phyloP scores from a whole-genome alignment of 2,113 vertebrate species.

The Grus americana region DNA sequence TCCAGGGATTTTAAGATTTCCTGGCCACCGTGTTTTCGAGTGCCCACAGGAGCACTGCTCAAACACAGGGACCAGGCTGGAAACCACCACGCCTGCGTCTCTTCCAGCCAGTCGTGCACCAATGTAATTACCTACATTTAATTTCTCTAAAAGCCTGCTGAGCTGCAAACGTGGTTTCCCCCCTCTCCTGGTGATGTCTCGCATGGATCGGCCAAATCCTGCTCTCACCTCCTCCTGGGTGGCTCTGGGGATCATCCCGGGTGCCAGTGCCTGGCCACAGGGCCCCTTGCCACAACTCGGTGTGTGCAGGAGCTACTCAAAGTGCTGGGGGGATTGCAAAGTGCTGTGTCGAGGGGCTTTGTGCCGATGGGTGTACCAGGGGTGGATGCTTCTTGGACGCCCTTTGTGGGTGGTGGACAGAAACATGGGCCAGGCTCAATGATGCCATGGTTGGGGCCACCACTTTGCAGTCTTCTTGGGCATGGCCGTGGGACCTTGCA shows the following conservation, averaged over 20 bases:
- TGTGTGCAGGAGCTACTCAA: background rate
- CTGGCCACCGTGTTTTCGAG: accelerated
- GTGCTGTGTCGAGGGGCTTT: background rate
- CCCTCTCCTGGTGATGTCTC: background rate
- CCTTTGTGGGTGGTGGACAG: accelerated
- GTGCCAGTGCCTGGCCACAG: background rate
- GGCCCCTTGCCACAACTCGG: background rate
- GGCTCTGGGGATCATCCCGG: background rate
- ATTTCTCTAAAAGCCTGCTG: background rate
- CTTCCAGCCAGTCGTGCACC: background rate
- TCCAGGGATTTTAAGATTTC: background rate
- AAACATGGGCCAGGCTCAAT: accelerated
- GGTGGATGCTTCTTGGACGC: background rate
- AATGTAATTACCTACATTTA: background rate
- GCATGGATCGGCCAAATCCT: background rate
- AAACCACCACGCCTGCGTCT: background rate
- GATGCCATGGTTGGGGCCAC: background rate
- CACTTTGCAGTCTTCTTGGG: background rate
- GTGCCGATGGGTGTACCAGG: accelerated
- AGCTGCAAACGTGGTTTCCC: background rate
- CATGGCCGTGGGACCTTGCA: accelerated
- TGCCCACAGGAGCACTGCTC: background rate
- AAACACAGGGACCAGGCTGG: background rate
- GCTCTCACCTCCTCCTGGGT: background rate
- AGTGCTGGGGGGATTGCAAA: background rate